Evolutionary conservation across 2,888 invertebrate species (phyloP), one percentile per base, ranked within the genome.

Genomic region (Parnassius mnemosyne): DNA sequence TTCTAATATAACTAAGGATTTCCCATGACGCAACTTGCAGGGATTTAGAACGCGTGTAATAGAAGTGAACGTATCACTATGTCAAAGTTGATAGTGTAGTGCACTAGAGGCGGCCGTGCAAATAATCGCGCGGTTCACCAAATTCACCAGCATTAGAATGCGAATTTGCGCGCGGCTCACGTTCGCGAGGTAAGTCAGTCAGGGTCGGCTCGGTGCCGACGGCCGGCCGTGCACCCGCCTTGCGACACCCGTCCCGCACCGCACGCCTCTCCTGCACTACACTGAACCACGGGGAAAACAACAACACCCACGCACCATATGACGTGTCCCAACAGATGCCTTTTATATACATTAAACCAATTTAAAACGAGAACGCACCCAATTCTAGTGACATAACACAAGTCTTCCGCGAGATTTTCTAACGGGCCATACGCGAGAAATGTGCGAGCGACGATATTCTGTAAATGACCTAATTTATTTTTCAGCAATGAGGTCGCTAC

Each of bases 101-200:
- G 57, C 52, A 47, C 49, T 62, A 58, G 44, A 49, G 53, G 50
- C 16, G 51, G 44, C 59, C 71, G 71, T 76, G 79, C 57, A 61
- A 67, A 78, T 81, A 84, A 83, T 79, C 78, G 58, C 75, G 74
- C 76, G 75, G 78, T 77, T 80, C 79, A 83, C 82, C 81, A 80
- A 86, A 87, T 87, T 88, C 76, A 86, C 86, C 77, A 85, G 84
- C 81, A 82, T 87, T 88, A 89, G 90, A 89, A 81, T 82, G 83
- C 81, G 83, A 83, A 88, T 90, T 89, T 86, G 90, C 89, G 89
- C 87, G 81, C 88, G 80, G 81, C 82, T 86, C 89, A 87, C 89
- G 88, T 87, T 89, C 80, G 85, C 81, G 83, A 89, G 89, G 87
- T 89, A 91, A 90, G 90, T 91, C 87, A 90, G 91, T 91, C 91